These are phyloP conservation scores for Oophaga sylvatica DNA, from an alignment of 2,797 vertebrate species.

Conservation along the genomic window DNA sequence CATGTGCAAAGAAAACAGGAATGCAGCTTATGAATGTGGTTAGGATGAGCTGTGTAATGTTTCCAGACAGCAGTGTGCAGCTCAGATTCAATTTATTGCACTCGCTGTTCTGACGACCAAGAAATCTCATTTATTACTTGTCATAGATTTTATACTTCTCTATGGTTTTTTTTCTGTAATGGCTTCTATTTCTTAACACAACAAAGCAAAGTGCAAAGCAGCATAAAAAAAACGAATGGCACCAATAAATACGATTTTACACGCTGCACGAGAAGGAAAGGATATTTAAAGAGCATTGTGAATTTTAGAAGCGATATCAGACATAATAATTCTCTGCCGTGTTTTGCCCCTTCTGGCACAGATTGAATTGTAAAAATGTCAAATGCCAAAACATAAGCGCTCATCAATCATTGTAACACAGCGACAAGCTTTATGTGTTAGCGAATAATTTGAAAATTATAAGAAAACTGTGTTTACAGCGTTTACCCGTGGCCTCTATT, in stretches of 20 bases:
- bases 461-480: slow-evolving; percentile 40
- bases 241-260: not conserved
- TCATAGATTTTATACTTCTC: slow-evolving; percentile 38
- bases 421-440: slow-evolving; percentile 1
- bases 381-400: slow-evolving; percentile 15
- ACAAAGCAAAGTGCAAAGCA: slow-evolving; percentile 27
- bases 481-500: slow-evolving; percentile 38
- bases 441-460: slow-evolving; percentile 29
- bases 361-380: not conserved
- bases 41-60: not conserved
- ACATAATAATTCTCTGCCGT: slow-evolving; percentile 14
- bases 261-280: not conserved
- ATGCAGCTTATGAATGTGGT: not conserved
- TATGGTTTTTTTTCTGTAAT: slow-evolving; percentile 13
- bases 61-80: not conserved
- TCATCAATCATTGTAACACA: slow-evolving; percentile 37
- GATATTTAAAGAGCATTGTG: slow-evolving; percentile 9
- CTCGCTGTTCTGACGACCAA: not conserved
- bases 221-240: slow-evolving; percentile 53
- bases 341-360: slow-evolving; percentile 23
- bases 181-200: slow-evolving; percentile 15
- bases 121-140: slow-evolving; percentile 31
- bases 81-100: slow-evolving; percentile 21
- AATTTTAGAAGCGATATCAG: slow-evolving; percentile 24
- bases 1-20: not conserved